phyloP scores from a whole-genome alignment of 2,888 invertebrate genomes.

The Leptinotarsa tumamoca region DNA sequence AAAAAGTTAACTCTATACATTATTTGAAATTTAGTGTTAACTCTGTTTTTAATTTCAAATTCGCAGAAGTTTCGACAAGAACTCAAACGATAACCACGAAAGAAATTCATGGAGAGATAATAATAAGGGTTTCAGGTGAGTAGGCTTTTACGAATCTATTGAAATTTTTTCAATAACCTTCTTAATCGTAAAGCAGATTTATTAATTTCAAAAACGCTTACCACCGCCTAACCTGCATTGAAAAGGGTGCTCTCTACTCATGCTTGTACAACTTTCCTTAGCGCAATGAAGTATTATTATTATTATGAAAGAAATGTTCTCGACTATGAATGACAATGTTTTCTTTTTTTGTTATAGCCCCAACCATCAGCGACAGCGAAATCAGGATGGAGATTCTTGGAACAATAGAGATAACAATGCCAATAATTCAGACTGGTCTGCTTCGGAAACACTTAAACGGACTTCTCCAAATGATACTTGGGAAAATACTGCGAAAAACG shows the following conservation, averaged over 20 bases:
- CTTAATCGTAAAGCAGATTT: no score
- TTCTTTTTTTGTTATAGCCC: conserved; percentile 20
- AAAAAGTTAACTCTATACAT: no score
- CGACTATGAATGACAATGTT: background rate
- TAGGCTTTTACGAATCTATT: conserved; percentile 14
- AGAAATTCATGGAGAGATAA: conserved; percentile 54
- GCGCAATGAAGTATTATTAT: no score
- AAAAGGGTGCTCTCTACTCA: no score
- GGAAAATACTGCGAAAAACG: conserved; percentile 22
- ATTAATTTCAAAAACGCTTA: no score
- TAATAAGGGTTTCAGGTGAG: conserved; percentile 56
- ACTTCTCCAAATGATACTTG: background rate
- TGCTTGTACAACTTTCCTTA: background rate
- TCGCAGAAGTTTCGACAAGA: conserved; percentile 48
- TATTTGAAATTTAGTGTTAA: no score
- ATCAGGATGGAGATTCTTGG: conserved; percentile 26
- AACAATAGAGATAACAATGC: conserved; percentile 29
- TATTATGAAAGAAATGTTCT: no score
- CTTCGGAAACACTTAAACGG: background rate
- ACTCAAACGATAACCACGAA: conserved; percentile 52
- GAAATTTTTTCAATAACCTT: no score
- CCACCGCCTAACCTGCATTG: no score
- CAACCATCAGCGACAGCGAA: conserved; percentile 19
- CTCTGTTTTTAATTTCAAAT: background rate
- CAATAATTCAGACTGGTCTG: conserved; percentile 29